phyloP scores from a whole-genome alignment of 2,888 invertebrate species.

The Pheosia tremula region DNA sequence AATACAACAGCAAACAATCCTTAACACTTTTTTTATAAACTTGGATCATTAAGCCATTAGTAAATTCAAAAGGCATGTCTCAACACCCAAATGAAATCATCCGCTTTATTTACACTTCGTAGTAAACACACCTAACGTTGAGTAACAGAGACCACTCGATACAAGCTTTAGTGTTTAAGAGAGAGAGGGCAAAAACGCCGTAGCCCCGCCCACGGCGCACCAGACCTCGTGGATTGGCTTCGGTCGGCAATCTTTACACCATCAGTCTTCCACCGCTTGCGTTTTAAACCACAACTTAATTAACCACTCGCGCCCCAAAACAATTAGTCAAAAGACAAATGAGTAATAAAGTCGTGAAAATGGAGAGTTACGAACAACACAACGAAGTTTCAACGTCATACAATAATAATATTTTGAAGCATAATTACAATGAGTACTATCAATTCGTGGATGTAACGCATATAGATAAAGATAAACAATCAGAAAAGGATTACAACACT shows the following conservation, averaged over 20 bases:
- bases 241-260: conserved; percentile 60
- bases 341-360: conserved; percentile 57
- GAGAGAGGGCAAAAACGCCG: conserved; percentile 40
- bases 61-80: conserved; percentile 57
- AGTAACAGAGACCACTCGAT: conserved; percentile 43
- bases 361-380: conserved; percentile 73
- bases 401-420: conserved; percentile 64
- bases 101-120: conserved; percentile 70
- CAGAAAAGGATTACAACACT: conserved; percentile 41
- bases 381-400: conserved; percentile 70
- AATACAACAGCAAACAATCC: not conserved
- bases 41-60: conserved; percentile 62
- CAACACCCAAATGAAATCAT: conserved; percentile 73
- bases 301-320: conserved; percentile 42
- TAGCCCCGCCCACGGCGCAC: conserved; percentile 66
- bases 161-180: conserved; percentile 28
- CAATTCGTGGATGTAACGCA: conserved; percentile 50
- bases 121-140: conserved; percentile 59
- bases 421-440: conserved; percentile 63
- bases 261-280: conserved; percentile 75
- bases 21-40: conserved; percentile 14
- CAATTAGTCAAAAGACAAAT: conserved; percentile 54
- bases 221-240: conserved; percentile 72
- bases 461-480: conserved; percentile 49
- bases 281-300: conserved; percentile 68